Conservation (phyloP, 2,113 vertebrate species). For the Syrrhaptes paradoxus region DNA sequence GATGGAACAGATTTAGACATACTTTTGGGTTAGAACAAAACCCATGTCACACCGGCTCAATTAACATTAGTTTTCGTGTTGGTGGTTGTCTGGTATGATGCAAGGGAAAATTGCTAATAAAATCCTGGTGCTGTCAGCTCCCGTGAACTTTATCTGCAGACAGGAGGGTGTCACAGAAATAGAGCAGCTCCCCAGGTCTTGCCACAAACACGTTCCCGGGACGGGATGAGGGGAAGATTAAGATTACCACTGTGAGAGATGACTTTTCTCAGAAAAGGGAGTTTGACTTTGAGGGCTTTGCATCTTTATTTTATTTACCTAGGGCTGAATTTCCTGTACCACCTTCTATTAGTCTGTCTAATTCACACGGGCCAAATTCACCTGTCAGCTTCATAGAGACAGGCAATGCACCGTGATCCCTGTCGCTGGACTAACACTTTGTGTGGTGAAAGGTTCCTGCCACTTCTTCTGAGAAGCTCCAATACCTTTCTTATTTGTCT, state of each 20-base stretch:
- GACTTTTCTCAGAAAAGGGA: neutral
- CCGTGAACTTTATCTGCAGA: neutral
- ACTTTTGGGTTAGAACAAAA: neutral
- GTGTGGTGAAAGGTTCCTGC: neutral
- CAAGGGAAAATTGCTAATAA: constrained; percentile 21
- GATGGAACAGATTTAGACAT: constrained; percentile 18
- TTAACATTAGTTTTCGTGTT: neutral
- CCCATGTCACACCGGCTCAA: neutral
- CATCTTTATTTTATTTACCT: neutral
- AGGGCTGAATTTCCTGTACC: neutral
- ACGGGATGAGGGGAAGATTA: neutral
- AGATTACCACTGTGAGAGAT: neutral
- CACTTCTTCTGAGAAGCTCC: neutral
- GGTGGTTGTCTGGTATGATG: constrained; percentile 22
- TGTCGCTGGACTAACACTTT: neutral
- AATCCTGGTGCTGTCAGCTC: neutral
- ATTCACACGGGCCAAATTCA: neutral
- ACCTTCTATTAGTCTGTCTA: neutral
- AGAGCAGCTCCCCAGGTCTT: neutral
- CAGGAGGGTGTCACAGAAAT: neutral
- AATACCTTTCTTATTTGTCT: neutral
- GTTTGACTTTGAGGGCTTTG: neutral
- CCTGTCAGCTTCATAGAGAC: neutral
- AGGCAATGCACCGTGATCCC: neutral
- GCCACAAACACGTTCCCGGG: neutral